These are phyloP conservation scores for Musca vetustissima DNA, from an alignment of 1,140 invertebrate species.

Conservation along the genomic window DNA sequence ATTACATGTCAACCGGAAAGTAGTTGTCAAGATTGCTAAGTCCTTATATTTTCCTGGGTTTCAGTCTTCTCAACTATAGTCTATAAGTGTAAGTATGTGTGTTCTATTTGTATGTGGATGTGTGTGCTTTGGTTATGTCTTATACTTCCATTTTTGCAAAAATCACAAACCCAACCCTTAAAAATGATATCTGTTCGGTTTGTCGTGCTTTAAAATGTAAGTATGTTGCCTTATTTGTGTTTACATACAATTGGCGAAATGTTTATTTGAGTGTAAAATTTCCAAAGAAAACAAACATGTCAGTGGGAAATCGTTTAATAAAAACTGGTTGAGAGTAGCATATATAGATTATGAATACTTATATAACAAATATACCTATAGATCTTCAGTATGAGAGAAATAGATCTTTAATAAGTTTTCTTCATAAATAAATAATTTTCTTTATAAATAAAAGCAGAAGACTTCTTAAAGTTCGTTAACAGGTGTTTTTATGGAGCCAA, in stretches of 20 bases:
- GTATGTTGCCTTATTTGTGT: not conserved
- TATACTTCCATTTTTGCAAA: not conserved
- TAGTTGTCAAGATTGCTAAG: constrained; percentile 55
- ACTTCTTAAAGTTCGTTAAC: too few relatives aligned
- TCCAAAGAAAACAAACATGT: not conserved
- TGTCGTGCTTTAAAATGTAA: not conserved
- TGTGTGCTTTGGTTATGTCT: too few relatives aligned
- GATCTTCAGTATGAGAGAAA: too few relatives aligned
- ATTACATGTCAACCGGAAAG: constrained; percentile 55
- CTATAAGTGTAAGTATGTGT: too few relatives aligned
- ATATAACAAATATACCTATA: too few relatives aligned
- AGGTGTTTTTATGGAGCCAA: too few relatives aligned
- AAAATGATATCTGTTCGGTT: not conserved
- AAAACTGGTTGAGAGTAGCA: too few relatives aligned
- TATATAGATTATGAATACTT: too few relatives aligned
- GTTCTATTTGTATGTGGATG: too few relatives aligned
- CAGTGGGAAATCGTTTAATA: not conserved
- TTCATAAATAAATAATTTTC: too few relatives aligned
- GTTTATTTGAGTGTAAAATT: not conserved
- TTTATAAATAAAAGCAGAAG: too few relatives aligned
- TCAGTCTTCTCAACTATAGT: not conserved
- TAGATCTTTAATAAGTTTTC: too few relatives aligned
- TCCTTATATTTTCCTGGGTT: constrained; percentile 46
- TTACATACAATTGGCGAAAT: not conserved
- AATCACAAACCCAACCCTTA: not conserved